Evolutionary conservation across 92 coral and sea anemone genomes (phyloP).

Genomic region (Umimayanthus kanabou): DNA sequence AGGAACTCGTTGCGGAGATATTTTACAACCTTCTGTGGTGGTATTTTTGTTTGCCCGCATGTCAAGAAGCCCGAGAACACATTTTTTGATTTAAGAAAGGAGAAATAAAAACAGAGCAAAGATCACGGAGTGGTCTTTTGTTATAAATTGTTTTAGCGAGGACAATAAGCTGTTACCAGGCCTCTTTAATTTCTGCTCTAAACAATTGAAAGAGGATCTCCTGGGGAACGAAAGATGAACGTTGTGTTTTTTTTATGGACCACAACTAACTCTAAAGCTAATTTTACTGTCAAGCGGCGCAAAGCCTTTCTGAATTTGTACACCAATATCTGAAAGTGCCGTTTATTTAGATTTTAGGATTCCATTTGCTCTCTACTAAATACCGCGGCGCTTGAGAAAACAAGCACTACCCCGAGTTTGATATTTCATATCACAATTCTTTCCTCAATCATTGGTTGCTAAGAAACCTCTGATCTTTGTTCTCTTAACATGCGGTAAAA

Average conservation of each 20-base stretch:
- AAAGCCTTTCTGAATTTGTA: background rate
- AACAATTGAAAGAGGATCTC: conserved; percentile 39
- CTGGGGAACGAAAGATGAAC: conserved; percentile 24
- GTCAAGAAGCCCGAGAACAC: background rate
- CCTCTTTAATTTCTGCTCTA: conserved; percentile 21
- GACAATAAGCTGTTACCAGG: conserved; percentile 30
- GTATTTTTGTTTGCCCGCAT: conserved; percentile 41
- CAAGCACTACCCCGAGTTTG: conserved; percentile 8
- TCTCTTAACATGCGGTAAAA: conserved; percentile 37
- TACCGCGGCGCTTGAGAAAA: conserved; percentile 22
- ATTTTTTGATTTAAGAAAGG: conserved; percentile 20
- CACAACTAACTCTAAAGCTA: background rate
- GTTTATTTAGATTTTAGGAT: background rate
- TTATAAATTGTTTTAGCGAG: conserved; percentile 35
- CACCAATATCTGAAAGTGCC: background rate
- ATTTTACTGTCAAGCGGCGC: background rate
- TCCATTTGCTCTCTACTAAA: conserved; percentile 13
- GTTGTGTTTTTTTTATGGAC: conserved; percentile 20
- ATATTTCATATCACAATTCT: conserved; percentile 32
- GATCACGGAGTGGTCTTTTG: conserved; percentile 40
- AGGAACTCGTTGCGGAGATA: conserved; percentile 35
- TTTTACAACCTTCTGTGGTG: conserved; percentile 24
- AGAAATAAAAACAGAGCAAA: conserved; percentile 41
- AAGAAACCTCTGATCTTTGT: conserved; percentile 42
- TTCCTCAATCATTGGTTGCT: conserved; percentile 41